Evolutionary conservation across 1,140 invertebrate species (phyloP).

Genomic region (Apolygus lucorum): DNA sequence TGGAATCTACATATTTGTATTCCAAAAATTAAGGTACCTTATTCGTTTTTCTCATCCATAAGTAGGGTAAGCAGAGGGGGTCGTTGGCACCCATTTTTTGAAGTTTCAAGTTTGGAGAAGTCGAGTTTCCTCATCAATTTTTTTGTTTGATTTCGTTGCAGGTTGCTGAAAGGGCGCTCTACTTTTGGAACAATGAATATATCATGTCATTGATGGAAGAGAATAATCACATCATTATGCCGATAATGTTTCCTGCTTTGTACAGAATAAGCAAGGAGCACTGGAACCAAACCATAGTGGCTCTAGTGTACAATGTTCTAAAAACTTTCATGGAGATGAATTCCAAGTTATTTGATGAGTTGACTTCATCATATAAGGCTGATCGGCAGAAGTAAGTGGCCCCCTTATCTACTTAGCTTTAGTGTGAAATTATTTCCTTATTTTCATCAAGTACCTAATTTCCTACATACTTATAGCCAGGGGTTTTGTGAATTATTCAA

Average conservation of each 20-base stretch:
- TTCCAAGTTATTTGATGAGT: slow-evolving; percentile 96
- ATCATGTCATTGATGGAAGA: slow-evolving; percentile 91
- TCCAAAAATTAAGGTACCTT: no score
- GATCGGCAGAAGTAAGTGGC: slow-evolving; percentile 87
- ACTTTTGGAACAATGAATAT: slow-evolving; percentile 97
- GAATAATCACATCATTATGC: slow-evolving; percentile 83
- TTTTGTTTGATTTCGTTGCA: slow-evolving; percentile 44
- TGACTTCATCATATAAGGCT: slow-evolving; percentile 95
- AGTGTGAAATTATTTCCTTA: slow-evolving; percentile 4
- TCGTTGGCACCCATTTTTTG: no score
- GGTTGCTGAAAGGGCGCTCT: slow-evolving; percentile 92
- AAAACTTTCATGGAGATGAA: slow-evolving; percentile 99
- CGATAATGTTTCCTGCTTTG: slow-evolving; percentile 92
- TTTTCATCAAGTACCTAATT: no score
- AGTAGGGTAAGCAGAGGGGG: no score
- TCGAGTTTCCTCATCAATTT: no score
- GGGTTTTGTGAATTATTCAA: no score
- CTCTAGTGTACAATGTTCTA: slow-evolving; percentile 97
- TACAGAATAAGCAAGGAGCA: slow-evolving; percentile 98
- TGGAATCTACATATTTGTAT: no score
- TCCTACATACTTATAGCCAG: no score
- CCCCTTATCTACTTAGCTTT: not conserved
- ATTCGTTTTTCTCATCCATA: no score
- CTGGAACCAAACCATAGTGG: slow-evolving; percentile 99
- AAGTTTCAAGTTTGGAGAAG: no score